Conservation (phyloP, 2,797 vertebrate genomes). For the Centropyge bicolor region DNA sequence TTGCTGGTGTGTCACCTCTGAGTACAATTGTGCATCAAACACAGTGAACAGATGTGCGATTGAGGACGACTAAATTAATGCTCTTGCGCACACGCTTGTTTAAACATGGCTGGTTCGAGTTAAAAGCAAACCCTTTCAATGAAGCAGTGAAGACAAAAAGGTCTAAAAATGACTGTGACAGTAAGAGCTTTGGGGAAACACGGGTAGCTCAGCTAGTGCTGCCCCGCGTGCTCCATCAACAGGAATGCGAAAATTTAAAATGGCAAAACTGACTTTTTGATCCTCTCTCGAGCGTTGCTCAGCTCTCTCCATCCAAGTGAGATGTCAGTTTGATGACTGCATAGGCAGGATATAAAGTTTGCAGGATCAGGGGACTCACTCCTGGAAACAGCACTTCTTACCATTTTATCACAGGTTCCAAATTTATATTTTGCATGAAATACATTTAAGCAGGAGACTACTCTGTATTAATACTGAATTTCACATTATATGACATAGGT, state of each 20-base stretch:
- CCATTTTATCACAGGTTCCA: slow-evolving; percentile 1
- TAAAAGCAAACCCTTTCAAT: slow-evolving; percentile 24
- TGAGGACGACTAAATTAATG: neutral
- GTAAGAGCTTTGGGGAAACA: slow-evolving; percentile 52
- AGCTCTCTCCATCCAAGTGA: slow-evolving; percentile 40
- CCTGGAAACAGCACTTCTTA: neutral
- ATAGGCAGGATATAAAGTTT: slow-evolving; percentile 32
- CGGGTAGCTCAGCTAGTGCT: slow-evolving; percentile 35
- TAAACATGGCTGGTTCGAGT: slow-evolving; percentile 13
- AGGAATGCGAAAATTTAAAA: slow-evolving; percentile 61
- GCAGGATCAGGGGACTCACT: slow-evolving; percentile 22
- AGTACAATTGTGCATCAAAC: neutral
- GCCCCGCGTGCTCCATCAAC: slow-evolving; percentile 53
- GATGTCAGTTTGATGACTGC: slow-evolving; percentile 66
- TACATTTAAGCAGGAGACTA: neutral
- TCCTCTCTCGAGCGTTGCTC: slow-evolving; percentile 55
- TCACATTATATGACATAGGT: neutral
- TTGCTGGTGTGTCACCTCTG: neutral
- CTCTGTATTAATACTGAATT: neutral
- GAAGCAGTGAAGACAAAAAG: slow-evolving; percentile 11
- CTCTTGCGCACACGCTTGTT: neutral
- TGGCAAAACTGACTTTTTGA: slow-evolving; percentile 69
- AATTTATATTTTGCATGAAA: neutral
- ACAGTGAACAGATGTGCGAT: neutral
- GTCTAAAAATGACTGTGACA: slow-evolving; percentile 54